These are phyloP conservation scores for Tetheella fluctuosa DNA, from an alignment of 2,888 invertebrate genomes.

Conservation along the genomic window DNA sequence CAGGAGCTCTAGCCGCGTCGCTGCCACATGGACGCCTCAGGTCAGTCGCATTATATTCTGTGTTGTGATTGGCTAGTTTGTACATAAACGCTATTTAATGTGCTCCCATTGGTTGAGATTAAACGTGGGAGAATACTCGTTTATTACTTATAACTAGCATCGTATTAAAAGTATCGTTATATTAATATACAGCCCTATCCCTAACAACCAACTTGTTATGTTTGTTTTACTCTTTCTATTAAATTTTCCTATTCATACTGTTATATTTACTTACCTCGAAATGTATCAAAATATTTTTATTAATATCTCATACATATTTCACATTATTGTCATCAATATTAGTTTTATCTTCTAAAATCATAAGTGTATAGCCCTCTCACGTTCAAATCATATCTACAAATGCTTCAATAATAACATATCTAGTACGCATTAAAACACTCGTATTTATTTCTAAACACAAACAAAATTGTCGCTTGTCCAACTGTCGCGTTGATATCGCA, in stretches of 20 bases:
- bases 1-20: constrained; percentile 89
- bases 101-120: neutral
- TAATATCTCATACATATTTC: too few relatives aligned
- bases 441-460: neutral
- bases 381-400: neutral
- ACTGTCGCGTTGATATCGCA: neutral
- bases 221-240: neutral
- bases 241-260: too few relatives aligned
- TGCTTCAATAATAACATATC: neutral
- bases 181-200: neutral
- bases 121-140: neutral
- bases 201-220: neutral
- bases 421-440: neutral
- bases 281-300: too few relatives aligned
- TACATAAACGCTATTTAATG: constrained; percentile 9
- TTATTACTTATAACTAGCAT: neutral
- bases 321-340: neutral
- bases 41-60: constrained; percentile 84
- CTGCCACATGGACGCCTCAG: constrained; percentile 93
- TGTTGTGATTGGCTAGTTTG: constrained; percentile 13
- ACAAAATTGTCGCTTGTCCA: constrained; percentile 7
- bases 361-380: too few relatives aligned
- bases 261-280: too few relatives aligned
- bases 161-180: too few relatives aligned
- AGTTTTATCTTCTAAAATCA: too few relatives aligned